These are phyloP conservation scores for Acleris literana DNA, from an alignment of 2,888 invertebrate genomes.

Conservation along the genomic window DNA sequence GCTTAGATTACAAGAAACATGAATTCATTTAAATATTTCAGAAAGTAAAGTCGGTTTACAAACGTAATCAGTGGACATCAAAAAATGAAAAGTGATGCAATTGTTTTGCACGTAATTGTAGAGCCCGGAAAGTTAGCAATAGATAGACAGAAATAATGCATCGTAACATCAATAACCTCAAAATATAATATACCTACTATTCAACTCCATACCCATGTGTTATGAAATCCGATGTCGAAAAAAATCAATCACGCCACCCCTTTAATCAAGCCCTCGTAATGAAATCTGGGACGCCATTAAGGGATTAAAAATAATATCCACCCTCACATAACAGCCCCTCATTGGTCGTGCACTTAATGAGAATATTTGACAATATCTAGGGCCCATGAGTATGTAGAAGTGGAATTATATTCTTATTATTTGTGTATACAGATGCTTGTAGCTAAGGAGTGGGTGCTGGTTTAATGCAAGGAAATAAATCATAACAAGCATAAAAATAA, in stretches of 20 bases:
- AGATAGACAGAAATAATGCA: no score
- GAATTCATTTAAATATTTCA: no score
- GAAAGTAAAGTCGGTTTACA: no score
- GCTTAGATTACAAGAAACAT: no score
- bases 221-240: constrained; percentile 42
- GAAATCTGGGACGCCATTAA: constrained; percentile 82
- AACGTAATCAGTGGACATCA: no score
- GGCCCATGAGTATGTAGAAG: constrained; percentile 11
- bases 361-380: constrained; percentile 38
- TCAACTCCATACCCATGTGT: not conserved
- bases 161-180: no score
- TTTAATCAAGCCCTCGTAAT: constrained; percentile 79
- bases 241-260: constrained; percentile 61
- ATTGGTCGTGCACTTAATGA: constrained; percentile 67
- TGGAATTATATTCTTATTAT: constrained; percentile 1
- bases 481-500: no score
- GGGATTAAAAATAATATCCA: constrained; percentile 83
- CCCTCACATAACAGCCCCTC: constrained; percentile 55
- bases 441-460: no score
- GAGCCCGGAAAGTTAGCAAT: no score
- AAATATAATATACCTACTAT: not conserved
- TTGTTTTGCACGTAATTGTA: no score
- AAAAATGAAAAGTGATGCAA: no score
- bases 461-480: no score
- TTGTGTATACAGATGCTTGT: not conserved